These are phyloP conservation scores for Nephrotoma flavescens DNA, from an alignment of 2,888 invertebrate genomes.

Conservation along the genomic window DNA sequence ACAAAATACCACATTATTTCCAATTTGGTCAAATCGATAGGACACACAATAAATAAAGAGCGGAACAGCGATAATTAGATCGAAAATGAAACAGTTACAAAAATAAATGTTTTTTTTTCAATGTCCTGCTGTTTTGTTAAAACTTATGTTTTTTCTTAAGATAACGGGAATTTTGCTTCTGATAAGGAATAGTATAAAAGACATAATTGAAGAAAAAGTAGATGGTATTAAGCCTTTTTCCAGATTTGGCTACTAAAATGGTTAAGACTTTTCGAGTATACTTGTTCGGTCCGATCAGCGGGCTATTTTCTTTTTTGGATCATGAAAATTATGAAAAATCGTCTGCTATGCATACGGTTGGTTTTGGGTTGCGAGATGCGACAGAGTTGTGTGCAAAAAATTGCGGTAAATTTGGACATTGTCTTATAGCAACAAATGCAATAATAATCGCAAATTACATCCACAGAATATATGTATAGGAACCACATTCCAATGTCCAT, in stretches of 20 bases:
- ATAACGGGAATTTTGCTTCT: neutral
- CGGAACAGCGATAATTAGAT: neutral
- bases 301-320: neutral
- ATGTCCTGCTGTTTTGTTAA: neutral
- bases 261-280: neutral
- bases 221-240: neutral
- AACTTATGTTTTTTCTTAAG: neutral
- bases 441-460: neutral
- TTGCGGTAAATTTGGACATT: neutral
- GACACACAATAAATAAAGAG: neutral
- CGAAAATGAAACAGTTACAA: neutral
- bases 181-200: neutral
- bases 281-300: neutral
- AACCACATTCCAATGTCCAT: neutral
- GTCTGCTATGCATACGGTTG: neutral
- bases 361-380: neutral
- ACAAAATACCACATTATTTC: neutral
- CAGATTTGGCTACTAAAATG: neutral
- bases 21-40: neutral
- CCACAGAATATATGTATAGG: neutral
- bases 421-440: neutral
- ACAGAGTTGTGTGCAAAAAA: neutral
- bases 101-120: neutral
- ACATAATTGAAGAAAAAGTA: neutral
- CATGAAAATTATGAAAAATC: neutral